phyloP scores from a whole-genome alignment of 2,113 vertebrate genomes.

The Poeciliopsis retropinna region DNA sequence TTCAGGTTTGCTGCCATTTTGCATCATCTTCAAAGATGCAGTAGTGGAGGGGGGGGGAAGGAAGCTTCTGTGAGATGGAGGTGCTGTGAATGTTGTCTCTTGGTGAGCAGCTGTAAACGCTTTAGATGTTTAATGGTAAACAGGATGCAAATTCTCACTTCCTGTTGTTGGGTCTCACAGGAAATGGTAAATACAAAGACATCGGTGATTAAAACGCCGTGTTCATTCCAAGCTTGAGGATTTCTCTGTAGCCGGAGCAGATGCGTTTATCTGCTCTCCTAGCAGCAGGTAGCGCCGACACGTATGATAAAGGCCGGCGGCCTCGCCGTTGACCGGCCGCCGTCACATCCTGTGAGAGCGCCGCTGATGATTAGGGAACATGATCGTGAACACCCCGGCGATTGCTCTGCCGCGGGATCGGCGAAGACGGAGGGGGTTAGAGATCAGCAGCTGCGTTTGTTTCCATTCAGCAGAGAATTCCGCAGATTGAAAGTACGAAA shows the following conservation, averaged over 20 bases:
- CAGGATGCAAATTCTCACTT: constrained; percentile 38
- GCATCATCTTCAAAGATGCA: constrained; percentile 38
- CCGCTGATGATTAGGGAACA: constrained; percentile 49
- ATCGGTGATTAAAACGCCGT: constrained; percentile 19
- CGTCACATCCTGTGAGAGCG: constrained; percentile 33
- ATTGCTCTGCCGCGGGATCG: constrained; percentile 34
- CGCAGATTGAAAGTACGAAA: too few relatives aligned
- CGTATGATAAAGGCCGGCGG: constrained; percentile 30
- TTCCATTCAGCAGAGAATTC: too few relatives aligned
- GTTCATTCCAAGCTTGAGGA: constrained; percentile 2
- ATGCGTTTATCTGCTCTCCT: constrained; percentile 18
- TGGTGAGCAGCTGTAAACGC: constrained; percentile 30
- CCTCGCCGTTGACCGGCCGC: constrained; percentile 23
- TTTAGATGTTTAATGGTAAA: constrained; percentile 50
- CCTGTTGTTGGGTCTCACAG: constrained; percentile 44
- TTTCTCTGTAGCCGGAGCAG: background rate
- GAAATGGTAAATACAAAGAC: constrained; percentile 5
- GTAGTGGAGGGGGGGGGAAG: background rate
- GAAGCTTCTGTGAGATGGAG: constrained; percentile 23
- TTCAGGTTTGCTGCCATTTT: constrained; percentile 60
- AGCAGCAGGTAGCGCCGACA: constrained; percentile 22
- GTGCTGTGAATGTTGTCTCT: constrained; percentile 10
- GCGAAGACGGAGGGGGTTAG: constrained; percentile 39
- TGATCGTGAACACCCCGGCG: constrained; percentile 34
- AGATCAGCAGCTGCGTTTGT: constrained; percentile 2